phyloP scores from a whole-genome alignment of 2,888 invertebrate genomes.

The Amiota mariae region DNA sequence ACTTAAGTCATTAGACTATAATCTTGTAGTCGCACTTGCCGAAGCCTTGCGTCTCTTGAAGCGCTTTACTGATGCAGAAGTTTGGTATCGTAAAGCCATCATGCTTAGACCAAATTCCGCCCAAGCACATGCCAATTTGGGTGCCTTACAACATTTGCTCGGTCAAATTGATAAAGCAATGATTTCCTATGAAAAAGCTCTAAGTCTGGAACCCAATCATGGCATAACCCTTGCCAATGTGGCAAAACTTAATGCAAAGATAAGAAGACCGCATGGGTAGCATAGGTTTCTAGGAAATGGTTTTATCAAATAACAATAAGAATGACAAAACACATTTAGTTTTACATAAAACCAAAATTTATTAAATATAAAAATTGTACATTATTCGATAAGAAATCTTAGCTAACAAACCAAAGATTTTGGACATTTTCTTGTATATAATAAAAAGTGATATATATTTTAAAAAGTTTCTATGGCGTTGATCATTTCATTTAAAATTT shows the following conservation, averaged over 20 bases:
- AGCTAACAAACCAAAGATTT: too few species aligned
- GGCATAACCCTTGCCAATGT: conserved; percentile 90
- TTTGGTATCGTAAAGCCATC: conserved; percentile 83
- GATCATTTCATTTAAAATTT: too few species aligned
- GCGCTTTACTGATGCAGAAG: conserved; percentile 85
- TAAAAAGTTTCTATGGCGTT: too few species aligned
- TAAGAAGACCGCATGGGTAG: too few species aligned
- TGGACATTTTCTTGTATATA: too few species aligned
- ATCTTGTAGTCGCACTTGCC: conserved; percentile 89
- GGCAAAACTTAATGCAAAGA: conserved; percentile 76
- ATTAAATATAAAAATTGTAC: too few species aligned
- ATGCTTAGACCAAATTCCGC: conserved; percentile 80
- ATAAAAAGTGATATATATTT: too few species aligned
- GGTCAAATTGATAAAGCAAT: conserved; percentile 91
- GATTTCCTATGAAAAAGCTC: conserved; percentile 85
- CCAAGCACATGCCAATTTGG: conserved; percentile 91
- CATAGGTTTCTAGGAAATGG: too few species aligned
- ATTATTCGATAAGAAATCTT: too few species aligned
- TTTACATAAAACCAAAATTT: background rate
- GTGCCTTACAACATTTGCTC: conserved; percentile 93
- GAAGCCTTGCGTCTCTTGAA: conserved; percentile 87
- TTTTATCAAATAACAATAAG: background rate
- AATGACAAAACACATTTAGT: background rate
- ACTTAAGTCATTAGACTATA: conserved; percentile 84
- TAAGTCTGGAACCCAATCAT: conserved; percentile 89